A percentile compares a stretch with the other conserved stretches of the same genome.
These are phyloP conservation scores for Cyclina sinensis DNA, from an alignment of 1,140 invertebrate genomes.

Conservation along the genomic window DNA sequence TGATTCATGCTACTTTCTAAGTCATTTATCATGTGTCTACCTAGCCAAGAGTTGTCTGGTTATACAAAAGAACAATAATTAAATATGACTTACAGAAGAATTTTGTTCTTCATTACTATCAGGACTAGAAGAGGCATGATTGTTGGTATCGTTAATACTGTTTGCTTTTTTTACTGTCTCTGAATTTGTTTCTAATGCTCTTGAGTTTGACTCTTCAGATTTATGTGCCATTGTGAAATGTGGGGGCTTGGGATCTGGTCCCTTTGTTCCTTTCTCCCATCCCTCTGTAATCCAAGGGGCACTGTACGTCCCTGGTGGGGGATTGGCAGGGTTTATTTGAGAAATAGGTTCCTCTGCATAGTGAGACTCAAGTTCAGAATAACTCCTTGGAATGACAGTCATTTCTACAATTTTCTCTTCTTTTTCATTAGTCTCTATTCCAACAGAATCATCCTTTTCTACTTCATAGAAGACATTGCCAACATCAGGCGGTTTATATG, in stretches of 20 bases:
- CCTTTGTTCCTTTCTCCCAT: slow-evolving; percentile 65
- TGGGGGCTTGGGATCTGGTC: background rate
- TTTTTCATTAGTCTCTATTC: background rate
- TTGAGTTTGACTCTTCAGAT: background rate
- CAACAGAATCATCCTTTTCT: background rate
- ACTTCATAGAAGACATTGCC: slow-evolving; percentile 68
- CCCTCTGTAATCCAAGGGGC: slow-evolving; percentile 71
- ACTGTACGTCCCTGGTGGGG: slow-evolving; percentile 67
- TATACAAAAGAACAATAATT: background rate
- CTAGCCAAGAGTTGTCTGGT: too few species aligned
- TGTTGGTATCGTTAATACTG: background rate
- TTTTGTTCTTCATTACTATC: background rate
- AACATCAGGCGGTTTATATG: slow-evolving; percentile 71
- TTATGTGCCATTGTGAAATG: slow-evolving; percentile 11
- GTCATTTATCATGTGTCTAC: too few species aligned
- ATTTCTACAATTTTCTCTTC: slow-evolving; percentile 47
- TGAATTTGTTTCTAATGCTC: slow-evolving; percentile 7
- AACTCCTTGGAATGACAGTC: slow-evolving; percentile 66
- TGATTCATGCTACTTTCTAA: too few species aligned
- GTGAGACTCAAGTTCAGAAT: slow-evolving; percentile 75
- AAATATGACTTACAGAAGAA: slow-evolving; percentile 12
- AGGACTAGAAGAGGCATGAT: background rate
- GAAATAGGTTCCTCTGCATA: slow-evolving; percentile 79
- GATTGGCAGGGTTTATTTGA: slow-evolving; percentile 69
- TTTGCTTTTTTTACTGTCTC: background rate